A percentile compares a stretch with the other conserved stretches of the same genome.
phyloP scores from a whole-genome alignment of 2,888 invertebrate species.

The Stictocephala bisonia region DNA sequence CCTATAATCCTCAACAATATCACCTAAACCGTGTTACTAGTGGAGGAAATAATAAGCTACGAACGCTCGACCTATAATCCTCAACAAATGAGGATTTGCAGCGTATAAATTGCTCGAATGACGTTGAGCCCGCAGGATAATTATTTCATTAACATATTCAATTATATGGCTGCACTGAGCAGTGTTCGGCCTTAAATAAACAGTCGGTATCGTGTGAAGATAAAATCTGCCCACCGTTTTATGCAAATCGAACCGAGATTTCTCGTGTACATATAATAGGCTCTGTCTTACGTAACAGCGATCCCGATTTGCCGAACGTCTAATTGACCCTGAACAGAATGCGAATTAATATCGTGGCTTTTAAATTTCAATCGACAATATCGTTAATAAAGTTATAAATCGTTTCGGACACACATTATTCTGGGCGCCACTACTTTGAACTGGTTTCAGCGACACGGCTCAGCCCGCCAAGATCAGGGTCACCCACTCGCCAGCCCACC shows the following conservation, averaged over 20 bases:
- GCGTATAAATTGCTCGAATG: conserved; percentile 1
- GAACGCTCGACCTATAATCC: no score
- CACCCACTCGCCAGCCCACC: neutral
- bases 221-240: conserved; percentile 37
- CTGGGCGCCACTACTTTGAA: conserved; percentile 4
- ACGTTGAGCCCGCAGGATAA: conserved; percentile 8
- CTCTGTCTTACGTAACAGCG: conserved; percentile 3
- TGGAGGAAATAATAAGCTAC: no score
- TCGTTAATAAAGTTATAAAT: conserved; percentile 41
- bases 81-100: conserved; percentile 20
- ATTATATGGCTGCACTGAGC: neutral
- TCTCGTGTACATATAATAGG: conserved; percentile 37
- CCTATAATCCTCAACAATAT: no score
- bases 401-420: conserved; percentile 21
- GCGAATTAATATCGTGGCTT: conserved; percentile 27
- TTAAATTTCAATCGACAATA: conserved; percentile 42
- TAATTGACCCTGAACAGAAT: conserved; percentile 29
- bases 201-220: conserved; percentile 16
- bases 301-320: conserved; percentile 29
- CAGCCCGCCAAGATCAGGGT: neutral
- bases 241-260: conserved; percentile 21
- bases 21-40: no score
- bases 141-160: conserved; percentile 36
- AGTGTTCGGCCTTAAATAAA: conserved; percentile 8
- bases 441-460: neutral